Evolutionary conservation across 2,888 invertebrate species (phyloP), one percentile per base, ranked within the genome.

Genomic region (Polydesmus complanatus): DNA sequence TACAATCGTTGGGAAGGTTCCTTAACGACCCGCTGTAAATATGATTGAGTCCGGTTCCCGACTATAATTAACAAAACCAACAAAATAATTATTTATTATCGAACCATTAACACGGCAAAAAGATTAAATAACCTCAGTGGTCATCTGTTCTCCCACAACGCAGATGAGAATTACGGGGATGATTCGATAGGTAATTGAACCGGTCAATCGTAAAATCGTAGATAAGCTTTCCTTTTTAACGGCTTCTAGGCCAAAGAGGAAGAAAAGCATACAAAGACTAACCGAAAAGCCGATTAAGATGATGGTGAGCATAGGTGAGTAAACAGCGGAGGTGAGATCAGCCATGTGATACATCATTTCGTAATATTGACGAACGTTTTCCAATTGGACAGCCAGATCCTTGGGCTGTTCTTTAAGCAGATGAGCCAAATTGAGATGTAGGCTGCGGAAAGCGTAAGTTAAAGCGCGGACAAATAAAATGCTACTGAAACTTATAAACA

Each of bases 61-160:
- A 57, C 57, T 57, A n/a, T n/a, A 47, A 51, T 8, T n/a, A 51
- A 51, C 21, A 51, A 22, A 56, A 19, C 27, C 21, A 22, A 27
- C 18, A 5, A 56, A 56, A 19, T 3, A 5, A 37, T 8, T 37
- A 14, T 37, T 37, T 23, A 48, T 49, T 48, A 48, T n/a, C n/a
- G n/a, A n/a, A n/a, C n/a, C n/a, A n/a, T n/a, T n/a, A n/a, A n/a
- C n/a, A n/a, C n/a, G n/a, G n/a, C n/a, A n/a, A n/a, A n/a, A n/a
- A n/a, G n/a, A n/a, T n/a, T n/a, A n/a, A n/a, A n/a, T n/a, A 21
- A 56, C 56, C 56, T 56, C 56, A 49, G 47, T 47, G 2, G 25
- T 56, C 37, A 56, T 49, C 25, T 56, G 56, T 25, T 56, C 48
- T 25, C 56, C 56, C 22, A 56, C 49, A 22, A 56, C 56, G 22